phyloP scores from a whole-genome alignment of 2,113 vertebrate species.

The Stegostoma tigrinum region DNA sequence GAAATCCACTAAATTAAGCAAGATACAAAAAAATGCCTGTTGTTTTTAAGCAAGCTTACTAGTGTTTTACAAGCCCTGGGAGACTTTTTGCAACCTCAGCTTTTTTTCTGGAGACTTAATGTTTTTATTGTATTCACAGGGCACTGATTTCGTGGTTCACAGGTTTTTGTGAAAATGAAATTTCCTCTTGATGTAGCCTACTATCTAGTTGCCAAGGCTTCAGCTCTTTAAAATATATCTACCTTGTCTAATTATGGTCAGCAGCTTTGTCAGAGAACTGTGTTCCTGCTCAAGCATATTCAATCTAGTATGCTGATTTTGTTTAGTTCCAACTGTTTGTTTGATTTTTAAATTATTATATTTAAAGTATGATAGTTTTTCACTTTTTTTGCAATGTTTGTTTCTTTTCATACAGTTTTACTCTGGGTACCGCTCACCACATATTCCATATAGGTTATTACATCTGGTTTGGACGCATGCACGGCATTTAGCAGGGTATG shows the following conservation, averaged over 20 bases:
- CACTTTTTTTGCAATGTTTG: constrained; percentile 25
- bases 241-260: not conserved
- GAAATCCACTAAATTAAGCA: not conserved
- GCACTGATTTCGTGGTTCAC: not conserved
- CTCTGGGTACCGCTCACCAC: constrained; percentile 95
- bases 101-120: not conserved
- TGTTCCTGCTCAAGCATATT: not conserved
- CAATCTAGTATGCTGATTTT: not conserved
- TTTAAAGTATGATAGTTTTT: not conserved
- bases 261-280: not conserved
- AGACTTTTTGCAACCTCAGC: not conserved
- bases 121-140: not conserved
- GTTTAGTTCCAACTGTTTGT: not conserved
- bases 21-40: not conserved
- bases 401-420: constrained; percentile 75
- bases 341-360: not conserved
- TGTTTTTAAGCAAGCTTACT: not conserved
- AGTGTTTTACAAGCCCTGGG: not conserved
- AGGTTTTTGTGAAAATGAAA: not conserved
- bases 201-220: not conserved
- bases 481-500: constrained; percentile 94
- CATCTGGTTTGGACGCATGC: constrained; percentile 99
- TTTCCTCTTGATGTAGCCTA: not conserved
- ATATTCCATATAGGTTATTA: constrained; percentile 97
- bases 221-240: not conserved